These are phyloP conservation scores for Benthosema pterotum DNA, from an alignment of 2,797 vertebrate genomes.

Conservation along the genomic window DNA sequence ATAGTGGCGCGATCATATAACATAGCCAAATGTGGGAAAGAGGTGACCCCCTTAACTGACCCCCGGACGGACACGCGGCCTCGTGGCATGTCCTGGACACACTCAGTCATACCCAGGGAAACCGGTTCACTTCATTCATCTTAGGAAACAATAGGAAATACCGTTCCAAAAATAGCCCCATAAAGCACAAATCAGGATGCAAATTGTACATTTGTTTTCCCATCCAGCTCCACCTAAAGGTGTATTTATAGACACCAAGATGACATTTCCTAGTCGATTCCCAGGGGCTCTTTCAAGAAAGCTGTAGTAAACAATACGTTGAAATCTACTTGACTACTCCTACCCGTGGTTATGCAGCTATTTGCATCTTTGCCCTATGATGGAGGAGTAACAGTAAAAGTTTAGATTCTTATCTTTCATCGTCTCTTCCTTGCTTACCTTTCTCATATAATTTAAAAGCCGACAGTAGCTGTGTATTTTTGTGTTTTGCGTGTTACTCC, in stretches of 20 bases:
- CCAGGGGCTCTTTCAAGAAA: constrained; percentile 22
- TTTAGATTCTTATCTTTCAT: no score
- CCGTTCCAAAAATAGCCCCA: constrained; percentile 80
- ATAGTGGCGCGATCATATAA: constrained; percentile 29
- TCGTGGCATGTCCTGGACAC: constrained; percentile 65
- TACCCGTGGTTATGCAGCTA: no score
- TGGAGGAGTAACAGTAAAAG: no score
- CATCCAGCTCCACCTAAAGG: constrained; percentile 69
- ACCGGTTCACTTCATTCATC: constrained; percentile 71
- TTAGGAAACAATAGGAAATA: constrained; percentile 79
- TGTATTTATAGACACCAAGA: constrained; percentile 75
- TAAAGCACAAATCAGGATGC: constrained; percentile 83
- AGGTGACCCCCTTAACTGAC: constrained; percentile 56
- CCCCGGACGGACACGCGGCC: constrained; percentile 56
- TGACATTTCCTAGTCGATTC: constrained; percentile 62
- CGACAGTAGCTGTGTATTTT: no score
- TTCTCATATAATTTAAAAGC: no score
- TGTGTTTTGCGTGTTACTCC: no score
- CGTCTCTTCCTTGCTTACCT: no score
- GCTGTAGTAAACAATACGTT: background rate
- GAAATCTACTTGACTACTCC: no score
- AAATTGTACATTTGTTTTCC: constrained; percentile 80
- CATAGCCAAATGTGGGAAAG: constrained; percentile 57
- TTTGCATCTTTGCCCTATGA: no score
- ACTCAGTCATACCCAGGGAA: constrained; percentile 58